These are phyloP conservation scores for Zonitis immaculata DNA, from an alignment of 2,888 invertebrate genomes.

Conservation along the genomic window DNA sequence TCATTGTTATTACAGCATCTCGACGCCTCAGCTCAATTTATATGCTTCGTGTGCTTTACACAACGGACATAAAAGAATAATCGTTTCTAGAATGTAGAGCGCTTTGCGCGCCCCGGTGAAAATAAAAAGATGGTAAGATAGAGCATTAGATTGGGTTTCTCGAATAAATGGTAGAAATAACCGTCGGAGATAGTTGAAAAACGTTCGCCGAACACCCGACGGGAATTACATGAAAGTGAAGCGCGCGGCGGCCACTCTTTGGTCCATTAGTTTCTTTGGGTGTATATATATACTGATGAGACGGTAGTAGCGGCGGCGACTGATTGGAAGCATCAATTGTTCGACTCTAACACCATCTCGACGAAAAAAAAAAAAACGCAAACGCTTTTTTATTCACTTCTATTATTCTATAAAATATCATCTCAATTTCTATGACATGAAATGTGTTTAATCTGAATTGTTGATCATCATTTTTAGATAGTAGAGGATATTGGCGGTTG, in stretches of 20 bases:
- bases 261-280: conserved; percentile 41
- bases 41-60: conserved; percentile 20
- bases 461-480: conserved; percentile 13
- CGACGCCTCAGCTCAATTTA: conserved; percentile 21
- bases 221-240: conserved; percentile 22
- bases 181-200: conserved; percentile 25
- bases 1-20: conserved; percentile 4
- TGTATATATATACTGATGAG: conserved; percentile 14
- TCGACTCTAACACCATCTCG: not conserved
- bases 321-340: conserved; percentile 12
- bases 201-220: conserved; percentile 17
- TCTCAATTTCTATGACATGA: conserved; percentile 16
- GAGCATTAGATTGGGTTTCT: conserved; percentile 36
- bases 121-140: conserved; percentile 27
- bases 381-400: not conserved
- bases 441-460: conserved; percentile 37
- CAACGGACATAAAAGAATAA: conserved; percentile 24
- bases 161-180: conserved; percentile 37
- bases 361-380: not conserved
- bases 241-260: conserved; percentile 33
- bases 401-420: not conserved
- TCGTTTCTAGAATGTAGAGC: conserved; percentile 24
- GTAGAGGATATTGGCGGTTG: not conserved
- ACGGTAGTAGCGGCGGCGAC: not conserved
- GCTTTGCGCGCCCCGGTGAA: conserved; percentile 20